Base-by-base conservation (phyloP, 2,113 vertebrate genomes). In the Syngnathus floridae region DNA sequence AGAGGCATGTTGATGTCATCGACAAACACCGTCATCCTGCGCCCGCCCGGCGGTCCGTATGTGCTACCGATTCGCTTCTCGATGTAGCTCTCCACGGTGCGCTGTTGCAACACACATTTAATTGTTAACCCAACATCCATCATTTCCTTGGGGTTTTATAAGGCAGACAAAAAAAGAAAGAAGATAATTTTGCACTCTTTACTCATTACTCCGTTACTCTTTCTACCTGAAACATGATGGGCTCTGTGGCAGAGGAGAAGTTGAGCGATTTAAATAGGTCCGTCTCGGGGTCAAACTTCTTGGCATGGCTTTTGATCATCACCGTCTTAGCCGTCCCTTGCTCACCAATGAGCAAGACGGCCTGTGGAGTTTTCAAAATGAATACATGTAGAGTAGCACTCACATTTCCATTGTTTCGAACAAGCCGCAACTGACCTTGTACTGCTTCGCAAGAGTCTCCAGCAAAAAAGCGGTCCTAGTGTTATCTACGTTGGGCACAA, bases 291-390 rank as follows among this genome's bases (percentile, higher is more conserved):
- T 94, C 89, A 31, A 93, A 94, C 81, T 92, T 94, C 65, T 91
- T 92, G 87, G 91, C 86, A 83, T 92, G 93, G 72, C 90, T 82
- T 88, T 95, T 95, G 67, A 93, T 91, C 66, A 92, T 94, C 75
- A 94, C 94, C 0, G 94, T 96, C 69, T 96, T 96, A 31, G 94
- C 94, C 71, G 93, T 95, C 72, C 94, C 94, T 87, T 95, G 93
- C 64, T 96, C 94, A 62, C 94, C 94, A 78, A 93, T 95, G 71
- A 96, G 85, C 61, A 96, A 77, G 51, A 95, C 93, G n/a, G 93
- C 94, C 94, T 86, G 41, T 19, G 36, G 68, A 21, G 41, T 2
- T 67, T 57, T 8, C 46, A 43, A 51, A 64, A 37, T 38, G 19
- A 38, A 5, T 17, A 19, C n/a, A 4, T 14, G 0, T 8, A 14